phyloP scores from a whole-genome alignment of 1,140 invertebrate species.

The Pentalonia nigronervosa region DNA sequence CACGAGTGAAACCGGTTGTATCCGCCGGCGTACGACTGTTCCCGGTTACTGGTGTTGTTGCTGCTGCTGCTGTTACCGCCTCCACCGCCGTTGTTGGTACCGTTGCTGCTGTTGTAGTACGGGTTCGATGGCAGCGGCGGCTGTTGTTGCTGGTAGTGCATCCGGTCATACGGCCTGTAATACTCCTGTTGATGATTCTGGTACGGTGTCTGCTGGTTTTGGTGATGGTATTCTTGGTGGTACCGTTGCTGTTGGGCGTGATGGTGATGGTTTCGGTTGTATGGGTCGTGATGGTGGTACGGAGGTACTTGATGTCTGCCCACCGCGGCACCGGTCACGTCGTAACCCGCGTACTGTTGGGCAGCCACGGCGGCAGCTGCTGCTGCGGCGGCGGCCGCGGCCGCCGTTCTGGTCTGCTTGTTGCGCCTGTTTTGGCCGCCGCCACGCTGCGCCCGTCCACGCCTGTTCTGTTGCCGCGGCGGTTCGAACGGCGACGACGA shows the following conservation, averaged over 20 bases:
- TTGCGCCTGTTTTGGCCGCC: conserved; percentile 14
- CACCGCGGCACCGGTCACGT: conserved; percentile 37
- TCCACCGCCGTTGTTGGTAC: conserved; percentile 56
- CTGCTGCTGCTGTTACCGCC: conserved; percentile 57
- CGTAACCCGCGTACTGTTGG: conserved; percentile 35
- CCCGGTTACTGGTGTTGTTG: conserved; percentile 46
- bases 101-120: conserved; percentile 59
- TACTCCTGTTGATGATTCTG: conserved; percentile 59
- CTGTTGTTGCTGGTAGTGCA: conserved; percentile 59
- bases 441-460: conserved; percentile 47
- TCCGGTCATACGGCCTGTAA: conserved; percentile 59
- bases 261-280: conserved; percentile 42
- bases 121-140: conserved; percentile 44
- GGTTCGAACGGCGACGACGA: conserved; percentile 54
- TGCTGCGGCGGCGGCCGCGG: neutral
- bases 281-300: neutral
- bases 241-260: conserved; percentile 45
- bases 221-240: conserved; percentile 49
- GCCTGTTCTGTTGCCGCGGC: conserved; percentile 49
- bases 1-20: conserved; percentile 54
- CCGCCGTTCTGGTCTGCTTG: conserved; percentile 10
- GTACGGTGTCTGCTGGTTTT: conserved; percentile 26
- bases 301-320: neutral
- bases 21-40: conserved; percentile 39
- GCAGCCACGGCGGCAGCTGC: neutral